Evolutionary conservation across 2,797 vertebrate genomes (phyloP).

Genomic region (Picus viridis): DNA sequence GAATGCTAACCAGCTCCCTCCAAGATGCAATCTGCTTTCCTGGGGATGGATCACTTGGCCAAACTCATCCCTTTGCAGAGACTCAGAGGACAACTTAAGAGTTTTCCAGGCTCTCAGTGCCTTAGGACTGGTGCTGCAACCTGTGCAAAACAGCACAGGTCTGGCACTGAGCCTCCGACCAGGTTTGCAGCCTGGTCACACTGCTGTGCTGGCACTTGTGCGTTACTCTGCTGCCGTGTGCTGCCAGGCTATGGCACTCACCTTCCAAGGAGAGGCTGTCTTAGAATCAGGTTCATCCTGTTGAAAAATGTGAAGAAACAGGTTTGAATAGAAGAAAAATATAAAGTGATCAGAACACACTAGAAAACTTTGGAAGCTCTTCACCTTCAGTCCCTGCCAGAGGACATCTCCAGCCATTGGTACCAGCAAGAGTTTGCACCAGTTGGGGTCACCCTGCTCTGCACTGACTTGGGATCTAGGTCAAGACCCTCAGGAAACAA

Average conservation of each 20-base stretch:
- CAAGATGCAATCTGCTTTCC: not conserved
- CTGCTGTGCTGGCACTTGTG: not conserved
- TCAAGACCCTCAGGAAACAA: not conserved
- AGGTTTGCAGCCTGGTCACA: not conserved
- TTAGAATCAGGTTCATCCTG: constrained; percentile 96
- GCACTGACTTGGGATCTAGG: not conserved
- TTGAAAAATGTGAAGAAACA: constrained; percentile 45
- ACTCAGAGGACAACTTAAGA: not conserved
- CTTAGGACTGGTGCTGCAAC: not conserved
- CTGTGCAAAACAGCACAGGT: not conserved
- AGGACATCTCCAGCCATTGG: not conserved
- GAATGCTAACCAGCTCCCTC: not conserved
- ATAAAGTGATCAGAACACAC: not conserved
- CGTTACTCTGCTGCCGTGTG: not conserved
- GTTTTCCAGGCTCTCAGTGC: not conserved
- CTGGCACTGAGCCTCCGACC: no score
- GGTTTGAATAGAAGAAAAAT: not conserved
- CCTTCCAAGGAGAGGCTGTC: constrained; percentile 97
- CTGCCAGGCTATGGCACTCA: constrained; percentile 64
- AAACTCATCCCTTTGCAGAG: not conserved
- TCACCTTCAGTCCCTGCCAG: not conserved
- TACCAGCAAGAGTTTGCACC: not conserved
- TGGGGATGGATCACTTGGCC: not conserved
- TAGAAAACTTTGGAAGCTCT: not conserved
- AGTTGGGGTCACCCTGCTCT: not conserved